phyloP scores from a whole-genome alignment of 2,888 invertebrate genomes.

The Drosophila cognata region DNA sequence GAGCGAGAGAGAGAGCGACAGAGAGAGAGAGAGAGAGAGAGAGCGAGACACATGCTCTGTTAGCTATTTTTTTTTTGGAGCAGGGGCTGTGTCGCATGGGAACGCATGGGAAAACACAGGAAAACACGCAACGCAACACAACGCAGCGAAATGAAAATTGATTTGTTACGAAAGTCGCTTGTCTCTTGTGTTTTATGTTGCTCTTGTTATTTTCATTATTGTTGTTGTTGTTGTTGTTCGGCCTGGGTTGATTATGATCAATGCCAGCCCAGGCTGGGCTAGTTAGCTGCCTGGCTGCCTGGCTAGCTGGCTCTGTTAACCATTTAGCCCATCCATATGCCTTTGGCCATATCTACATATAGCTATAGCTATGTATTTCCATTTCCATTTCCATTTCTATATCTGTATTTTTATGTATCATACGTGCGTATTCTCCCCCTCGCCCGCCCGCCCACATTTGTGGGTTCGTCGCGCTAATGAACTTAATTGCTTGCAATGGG shows the following conservation, averaged over 20 bases:
- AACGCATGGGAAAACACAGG: constrained; percentile 31
- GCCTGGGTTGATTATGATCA: constrained; percentile 56
- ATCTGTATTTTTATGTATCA: constrained; percentile 4
- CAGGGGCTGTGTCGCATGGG: constrained; percentile 31
- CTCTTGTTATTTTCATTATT: constrained; percentile 5
- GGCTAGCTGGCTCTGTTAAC: constrained; percentile 19
- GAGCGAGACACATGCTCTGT: not conserved
- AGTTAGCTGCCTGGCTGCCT: not conserved
- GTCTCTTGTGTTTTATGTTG: constrained; percentile 12
- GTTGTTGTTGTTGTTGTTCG: constrained; percentile 19
- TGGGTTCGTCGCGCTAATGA: constrained; percentile 53
- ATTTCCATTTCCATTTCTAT: constrained; percentile 1
- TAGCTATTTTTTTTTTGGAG: not conserved
- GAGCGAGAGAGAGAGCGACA: too few species aligned
- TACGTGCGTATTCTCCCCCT: not conserved
- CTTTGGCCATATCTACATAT: not conserved
- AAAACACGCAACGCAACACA: constrained; percentile 48
- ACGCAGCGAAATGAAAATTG: constrained; percentile 62
- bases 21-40: too few species aligned
- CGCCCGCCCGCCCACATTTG: not conserved
- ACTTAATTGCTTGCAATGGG: constrained; percentile 73
- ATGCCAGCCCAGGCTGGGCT: constrained; percentile 23
- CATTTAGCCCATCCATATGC: not conserved
- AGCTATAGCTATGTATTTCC: constrained; percentile 1
- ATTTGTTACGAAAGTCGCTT: constrained; percentile 62